Conservation (phyloP, 2,797 vertebrate species). For the Girardinus metallicus region DNA sequence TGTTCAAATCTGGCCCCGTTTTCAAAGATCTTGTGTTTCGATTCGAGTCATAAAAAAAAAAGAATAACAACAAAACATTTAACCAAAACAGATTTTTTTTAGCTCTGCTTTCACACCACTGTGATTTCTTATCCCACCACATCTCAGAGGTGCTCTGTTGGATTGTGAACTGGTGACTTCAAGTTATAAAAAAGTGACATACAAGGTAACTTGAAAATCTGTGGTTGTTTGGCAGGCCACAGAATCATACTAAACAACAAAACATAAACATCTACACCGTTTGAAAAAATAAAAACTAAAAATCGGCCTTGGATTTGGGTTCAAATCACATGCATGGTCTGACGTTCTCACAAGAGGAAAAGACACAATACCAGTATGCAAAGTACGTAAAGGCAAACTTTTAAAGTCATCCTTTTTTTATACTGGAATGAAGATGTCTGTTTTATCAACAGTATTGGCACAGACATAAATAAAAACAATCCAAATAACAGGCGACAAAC, state of each 20-base stretch:
- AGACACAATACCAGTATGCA: constrained; percentile 4
- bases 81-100: not conserved
- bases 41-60: not conserved
- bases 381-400: not conserved
- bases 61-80: not conserved
- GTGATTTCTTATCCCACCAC: not conserved
- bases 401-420: constrained; percentile 21
- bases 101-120: not conserved
- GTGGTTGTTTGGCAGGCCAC: not conserved
- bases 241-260: constrained; percentile 3
- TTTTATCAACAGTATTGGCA: constrained; percentile 32
- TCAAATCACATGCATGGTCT: constrained; percentile 4
- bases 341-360: not conserved
- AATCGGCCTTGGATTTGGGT: not conserved
- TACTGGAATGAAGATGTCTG: not conserved
- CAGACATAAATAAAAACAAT: not conserved
- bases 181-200: not conserved
- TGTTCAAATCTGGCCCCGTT: not conserved
- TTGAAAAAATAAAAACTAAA: constrained; percentile 12
- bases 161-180: not conserved
- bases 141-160: not conserved
- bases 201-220: not conserved
- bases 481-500: constrained; percentile 26
- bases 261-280: constrained; percentile 4
- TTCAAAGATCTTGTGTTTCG: not conserved